Base-by-base conservation (phyloP, 1,140 invertebrate genomes). In the Pemphigus obesinymphae region DNA sequence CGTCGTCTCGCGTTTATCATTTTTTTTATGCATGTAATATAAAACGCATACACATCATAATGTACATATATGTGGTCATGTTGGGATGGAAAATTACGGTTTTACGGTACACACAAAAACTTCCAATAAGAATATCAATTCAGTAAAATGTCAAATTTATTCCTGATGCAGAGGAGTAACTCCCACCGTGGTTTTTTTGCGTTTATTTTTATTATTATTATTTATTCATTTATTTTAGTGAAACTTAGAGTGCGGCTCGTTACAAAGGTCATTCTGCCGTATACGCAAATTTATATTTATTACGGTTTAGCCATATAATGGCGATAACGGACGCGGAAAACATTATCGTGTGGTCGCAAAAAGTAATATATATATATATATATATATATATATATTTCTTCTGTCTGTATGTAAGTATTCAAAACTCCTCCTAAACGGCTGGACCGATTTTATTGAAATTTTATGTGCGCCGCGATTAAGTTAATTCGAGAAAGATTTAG, bases 1-100 rank as follows among this genome's bases (percentile, higher is more conserved):
- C 58, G 26, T 61, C 58, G 15, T 61, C 58, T 61, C 58, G n/a
- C n/a, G 58, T 61, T 61, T 61, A 61, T 61, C 58, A 61, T 61
- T 61, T 61, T 61, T n/a, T 61, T 15, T 29, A 31, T 20, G 26
- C 29, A 31, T 31, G 17, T 58, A 26, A 0, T 53, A 20, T n/a
- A 26, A 7, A 61, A 20, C 58, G 58, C 29, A 29, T 15, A 31
- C 6, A 31, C 13, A 53, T n/a, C 20, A 31, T 61, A 61, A 29
- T 31, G 29, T 61, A 31, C 26, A 61, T 26, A 29, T 61, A 29
- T 29, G 29, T 26, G 29, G 58, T 29, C 58, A 26, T 5, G 15
- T 26, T 23, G n/a, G n/a, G n/a, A n/a, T n/a, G 13, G 58, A 10
- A 61, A 61, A 61, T 61, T 61, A 61, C 29, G 58, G 58, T 61